phyloP scores from a whole-genome alignment of 2,113 vertebrate genomes.

The Monopterus albus region DNA sequence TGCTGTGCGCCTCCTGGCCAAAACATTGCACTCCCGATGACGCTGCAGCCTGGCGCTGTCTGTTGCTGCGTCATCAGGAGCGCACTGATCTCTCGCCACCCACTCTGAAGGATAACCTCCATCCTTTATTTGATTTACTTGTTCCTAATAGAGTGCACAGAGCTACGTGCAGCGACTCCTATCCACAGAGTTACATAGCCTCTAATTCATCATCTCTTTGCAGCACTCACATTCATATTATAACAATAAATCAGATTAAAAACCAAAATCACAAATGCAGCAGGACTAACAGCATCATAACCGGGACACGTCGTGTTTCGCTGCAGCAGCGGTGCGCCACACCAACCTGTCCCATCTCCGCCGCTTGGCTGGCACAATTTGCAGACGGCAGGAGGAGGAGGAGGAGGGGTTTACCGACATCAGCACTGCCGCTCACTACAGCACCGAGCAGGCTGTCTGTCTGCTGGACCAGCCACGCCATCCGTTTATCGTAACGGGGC shows the following conservation, averaged over 20 bases:
- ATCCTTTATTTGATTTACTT: neutral
- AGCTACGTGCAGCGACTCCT: neutral
- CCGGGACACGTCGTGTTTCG: constrained; percentile 2
- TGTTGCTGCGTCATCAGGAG: constrained; percentile 45
- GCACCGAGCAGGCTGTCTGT: constrained; percentile 57
- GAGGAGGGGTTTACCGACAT: constrained; percentile 70
- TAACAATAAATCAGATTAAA: neutral
- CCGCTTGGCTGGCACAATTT: constrained; percentile 43
- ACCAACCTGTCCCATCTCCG: constrained; percentile 27
- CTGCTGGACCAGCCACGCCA: constrained; percentile 60
- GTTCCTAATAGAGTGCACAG: neutral
- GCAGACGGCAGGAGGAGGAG: constrained; percentile 42
- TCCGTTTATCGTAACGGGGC: constrained; percentile 41
- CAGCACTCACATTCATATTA: neutral
- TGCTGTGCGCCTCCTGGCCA: too few species aligned
- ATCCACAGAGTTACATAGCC: neutral
- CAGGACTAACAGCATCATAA: neutral
- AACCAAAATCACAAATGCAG: neutral
- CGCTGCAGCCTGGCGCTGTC: constrained; percentile 43
- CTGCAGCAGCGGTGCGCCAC: constrained; percentile 28
- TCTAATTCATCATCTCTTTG: neutral
- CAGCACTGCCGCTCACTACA: constrained; percentile 59
- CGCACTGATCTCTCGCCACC: neutral
- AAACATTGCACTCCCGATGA: constrained; percentile 49
- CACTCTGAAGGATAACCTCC: too few species aligned